Base-by-base conservation (phyloP, 2,797 vertebrate species). In the Spinus olivaceus region DNA sequence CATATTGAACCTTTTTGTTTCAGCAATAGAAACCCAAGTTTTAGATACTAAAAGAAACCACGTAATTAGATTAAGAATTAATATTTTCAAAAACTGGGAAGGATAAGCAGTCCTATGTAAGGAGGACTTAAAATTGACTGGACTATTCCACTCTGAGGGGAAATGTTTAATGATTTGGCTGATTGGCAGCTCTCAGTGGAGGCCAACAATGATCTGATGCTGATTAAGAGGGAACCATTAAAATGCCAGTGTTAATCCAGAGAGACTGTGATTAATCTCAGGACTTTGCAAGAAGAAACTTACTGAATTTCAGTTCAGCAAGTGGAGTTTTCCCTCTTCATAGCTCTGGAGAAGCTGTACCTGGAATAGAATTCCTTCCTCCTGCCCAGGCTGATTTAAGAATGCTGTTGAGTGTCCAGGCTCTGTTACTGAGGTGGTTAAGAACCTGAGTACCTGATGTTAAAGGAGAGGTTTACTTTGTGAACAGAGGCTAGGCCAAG, bases 151-250 rank as follows among this genome's bases (percentile, higher is more conserved):
- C 7, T 39, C 12, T 28, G 19, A 39, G 23, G 28, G 12, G 7
- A 11, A 66, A 28, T 23, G 9, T 11, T 57, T 47, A 41, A 49
- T 49, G 6, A 18, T 67, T 67, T 57, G 51, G 10, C 24, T 33
- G 63, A 28, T 9, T 49, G 19, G 21, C 30, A 49, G 14, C 14
- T 28, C 28, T 22, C 28, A 56, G 33, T 37, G 42, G 51, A 56
- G 33, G 11, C 30, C 23, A 57, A 0, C 7, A 44, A 53, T 6
- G 23, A 47, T 28, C 11, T 23, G 24, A n/a, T 1, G 0, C 18
- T 50, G 27, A 65, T 19, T 14, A 35, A 84, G 8, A 32, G 14
- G 32, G 44, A 50, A 21, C 3, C 33, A 10, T 57, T 66, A 42
- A 47, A 56, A 56, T 33, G 20, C 13, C 20, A 39, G 2, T 41